phyloP scores from a whole-genome alignment of 2,888 invertebrate species.

The Hypselothyrea guttata region DNA sequence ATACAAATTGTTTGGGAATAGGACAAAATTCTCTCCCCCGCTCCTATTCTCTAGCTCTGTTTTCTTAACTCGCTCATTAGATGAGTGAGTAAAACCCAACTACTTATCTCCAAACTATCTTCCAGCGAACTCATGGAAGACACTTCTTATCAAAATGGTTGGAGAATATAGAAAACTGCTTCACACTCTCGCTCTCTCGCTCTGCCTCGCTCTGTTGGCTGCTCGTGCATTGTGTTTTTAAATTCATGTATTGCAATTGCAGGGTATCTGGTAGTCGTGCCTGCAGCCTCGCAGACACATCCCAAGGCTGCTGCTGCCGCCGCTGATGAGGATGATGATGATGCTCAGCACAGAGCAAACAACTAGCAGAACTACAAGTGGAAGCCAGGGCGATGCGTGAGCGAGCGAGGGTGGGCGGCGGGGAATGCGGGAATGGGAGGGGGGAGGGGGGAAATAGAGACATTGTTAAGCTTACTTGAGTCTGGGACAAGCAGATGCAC shows the following conservation, averaged over 20 bases:
- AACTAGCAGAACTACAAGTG: slow-evolving; percentile 35
- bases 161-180: no score
- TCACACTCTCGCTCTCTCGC: no score
- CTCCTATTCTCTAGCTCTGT: no score
- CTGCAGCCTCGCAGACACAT: neutral
- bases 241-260: neutral
- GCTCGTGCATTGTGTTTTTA: no score
- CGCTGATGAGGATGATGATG: slow-evolving; percentile 6
- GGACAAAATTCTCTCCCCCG: no score
- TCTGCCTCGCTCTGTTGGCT: no score
- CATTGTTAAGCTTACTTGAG: slow-evolving; percentile 86
- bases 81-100: no score
- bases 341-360: slow-evolving; percentile 19
- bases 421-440: neutral
- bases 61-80: no score
- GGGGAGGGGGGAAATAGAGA: slow-evolving; percentile 4
- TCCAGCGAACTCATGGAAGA: no score
- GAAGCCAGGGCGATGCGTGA: slow-evolving; percentile 11
- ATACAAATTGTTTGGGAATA: no score
- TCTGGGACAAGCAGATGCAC: slow-evolving; percentile 93
- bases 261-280: slow-evolving; percentile 7
- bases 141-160: no score
- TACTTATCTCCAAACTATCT: no score
- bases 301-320: neutral
- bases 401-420: neutral